A percentile compares a stretch with the other conserved stretches of the same genome.
Evolutionary conservation across 1,140 invertebrate genomes (phyloP).

Genomic region (Procambarus clarkii): DNA sequence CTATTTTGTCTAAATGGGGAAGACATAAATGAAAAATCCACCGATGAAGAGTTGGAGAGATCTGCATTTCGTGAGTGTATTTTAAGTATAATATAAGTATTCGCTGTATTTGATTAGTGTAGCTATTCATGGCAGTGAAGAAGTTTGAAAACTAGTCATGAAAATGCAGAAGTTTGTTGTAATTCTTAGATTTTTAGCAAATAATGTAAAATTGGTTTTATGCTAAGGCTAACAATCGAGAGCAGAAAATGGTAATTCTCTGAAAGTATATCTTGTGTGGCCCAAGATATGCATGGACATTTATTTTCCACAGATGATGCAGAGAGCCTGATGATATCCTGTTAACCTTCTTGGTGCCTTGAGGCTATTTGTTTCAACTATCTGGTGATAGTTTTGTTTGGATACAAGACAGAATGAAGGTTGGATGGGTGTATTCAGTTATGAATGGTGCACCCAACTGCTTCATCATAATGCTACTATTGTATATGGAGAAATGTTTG

Average conservation of each 20-base stretch:
- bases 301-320: neutral
- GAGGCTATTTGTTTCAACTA: neutral
- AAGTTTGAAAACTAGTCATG: neutral
- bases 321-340: neutral
- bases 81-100: too few species aligned
- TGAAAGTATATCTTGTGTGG: neutral
- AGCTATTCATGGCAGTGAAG: neutral
- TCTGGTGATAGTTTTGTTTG: neutral
- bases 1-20: too few species aligned
- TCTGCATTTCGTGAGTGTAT: too few species aligned
- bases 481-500: neutral
- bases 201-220: neutral
- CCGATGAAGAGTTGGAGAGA: too few species aligned
- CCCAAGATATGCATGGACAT: neutral
- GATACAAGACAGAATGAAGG: neutral
- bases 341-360: neutral
- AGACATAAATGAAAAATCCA: too few species aligned
- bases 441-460: neutral
- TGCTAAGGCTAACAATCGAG: neutral
- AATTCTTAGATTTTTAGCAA: neutral
- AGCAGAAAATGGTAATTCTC: neutral
- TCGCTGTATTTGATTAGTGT: neutral
- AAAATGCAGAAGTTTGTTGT: neutral
- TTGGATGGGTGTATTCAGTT: neutral
- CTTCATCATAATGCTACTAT: neutral